Base-by-base conservation (phyloP, 2,113 vertebrate species). In the Gallinago undulata region DNA sequence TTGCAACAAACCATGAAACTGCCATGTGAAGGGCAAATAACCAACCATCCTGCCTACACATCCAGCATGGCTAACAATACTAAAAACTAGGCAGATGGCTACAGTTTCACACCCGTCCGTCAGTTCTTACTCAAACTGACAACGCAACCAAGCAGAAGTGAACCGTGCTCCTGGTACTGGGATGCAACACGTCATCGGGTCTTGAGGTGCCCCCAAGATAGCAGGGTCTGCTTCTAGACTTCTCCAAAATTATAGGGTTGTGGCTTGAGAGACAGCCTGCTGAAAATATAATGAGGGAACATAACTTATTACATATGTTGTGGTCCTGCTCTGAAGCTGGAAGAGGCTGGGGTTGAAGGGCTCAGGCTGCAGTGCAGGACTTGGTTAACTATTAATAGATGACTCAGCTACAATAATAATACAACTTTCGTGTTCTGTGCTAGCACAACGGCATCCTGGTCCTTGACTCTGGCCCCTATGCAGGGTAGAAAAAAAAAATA, bases 371-470 rank as follows among this genome's bases (percentile, higher is more conserved):
- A 87, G 72, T 35, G 17, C 67, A 73, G 86, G 62, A 45, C 89
- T 89, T 89, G 70, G 95, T 96, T 97, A 96, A 96, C 95, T 89
- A 94, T 96, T 96, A 97, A 96, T 69, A 59, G 45, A 87, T 97
- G 96, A 95, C 77, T 96, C 96, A 96, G 93, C 91, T 84, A 10
- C 50, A 95, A 53, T 45, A 93, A 66, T n/a, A 91, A 78, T 23
- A 68, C 3, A 21, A 50, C 68, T 92, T 92, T 70, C 2, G 0
- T 27, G 74, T 16, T 43, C 25, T 60, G 73, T 33, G 18, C 70
- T 85, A 72, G 78, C 68, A 90, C 70, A 89, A 83, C 4, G 0
- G 82, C 91, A 96, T 63, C 66, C 41, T 3, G 8, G 75, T 62
- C 87, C 82, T 91, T 76, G 84, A 94, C 84, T 94, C 3, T 2